These are phyloP conservation scores for Actias luna DNA, from an alignment of 2,888 invertebrate genomes.

Conservation along the genomic window DNA sequence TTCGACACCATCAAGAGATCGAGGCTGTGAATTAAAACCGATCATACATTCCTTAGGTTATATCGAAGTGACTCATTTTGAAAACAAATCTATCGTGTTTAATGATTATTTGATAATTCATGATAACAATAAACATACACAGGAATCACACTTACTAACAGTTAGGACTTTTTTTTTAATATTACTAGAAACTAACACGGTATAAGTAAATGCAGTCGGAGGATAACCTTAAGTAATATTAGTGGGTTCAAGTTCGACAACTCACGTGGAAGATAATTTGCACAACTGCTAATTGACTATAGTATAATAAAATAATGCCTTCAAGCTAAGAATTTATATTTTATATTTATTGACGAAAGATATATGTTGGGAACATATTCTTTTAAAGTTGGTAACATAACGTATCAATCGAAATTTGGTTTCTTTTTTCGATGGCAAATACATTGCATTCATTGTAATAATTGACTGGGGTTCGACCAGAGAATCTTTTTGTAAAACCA, in stretches of 20 bases:
- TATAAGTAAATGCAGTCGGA: conserved; percentile 4
- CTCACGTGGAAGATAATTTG: too few relatives aligned
- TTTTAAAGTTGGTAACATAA: too few relatives aligned
- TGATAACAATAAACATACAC: background rate
- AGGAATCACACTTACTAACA: background rate
- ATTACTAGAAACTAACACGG: background rate
- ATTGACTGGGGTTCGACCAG: too few relatives aligned
- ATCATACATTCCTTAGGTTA: background rate
- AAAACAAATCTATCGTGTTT: background rate
- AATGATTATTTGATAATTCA: background rate
- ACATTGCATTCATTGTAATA: too few relatives aligned
- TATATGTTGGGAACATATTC: too few relatives aligned
- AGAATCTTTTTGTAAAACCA: too few relatives aligned
- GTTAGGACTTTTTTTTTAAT: background rate
- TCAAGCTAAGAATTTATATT: too few relatives aligned
- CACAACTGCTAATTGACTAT: too few relatives aligned
- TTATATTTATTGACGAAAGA: too few relatives aligned
- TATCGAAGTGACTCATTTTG: background rate
- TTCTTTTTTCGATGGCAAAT: too few relatives aligned
- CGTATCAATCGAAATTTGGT: too few relatives aligned
- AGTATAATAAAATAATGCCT: too few relatives aligned
- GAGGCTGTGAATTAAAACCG: background rate
- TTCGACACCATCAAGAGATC: background rate
- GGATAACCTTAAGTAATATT: conserved; percentile 29
- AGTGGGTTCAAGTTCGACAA: conserved; percentile 67